phyloP scores from a whole-genome alignment of 2,113 vertebrate genomes.

The Ochotona curzoniae region DNA sequence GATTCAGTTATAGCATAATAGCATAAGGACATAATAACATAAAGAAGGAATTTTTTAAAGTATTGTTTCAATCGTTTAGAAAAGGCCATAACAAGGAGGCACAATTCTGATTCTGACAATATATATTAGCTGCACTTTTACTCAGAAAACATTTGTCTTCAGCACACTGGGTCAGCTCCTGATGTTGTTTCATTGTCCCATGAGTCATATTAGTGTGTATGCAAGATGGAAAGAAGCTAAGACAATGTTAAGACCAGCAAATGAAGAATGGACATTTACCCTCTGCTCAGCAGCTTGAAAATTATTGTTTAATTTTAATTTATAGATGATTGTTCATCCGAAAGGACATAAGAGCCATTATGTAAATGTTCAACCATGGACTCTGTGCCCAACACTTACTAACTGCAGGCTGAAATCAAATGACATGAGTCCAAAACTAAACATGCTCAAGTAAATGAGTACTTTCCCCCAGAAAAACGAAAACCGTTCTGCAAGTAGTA shows the following conservation, averaged over 20 bases:
- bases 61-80: conserved; percentile 40
- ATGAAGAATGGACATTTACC: conserved; percentile 74
- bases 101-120: conserved; percentile 17
- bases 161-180: conserved; percentile 30
- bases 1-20: neutral
- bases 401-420: conserved; percentile 78
- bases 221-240: conserved; percentile 69
- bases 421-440: conserved; percentile 69
- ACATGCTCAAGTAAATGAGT: conserved; percentile 74
- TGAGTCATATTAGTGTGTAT: conserved; percentile 67
- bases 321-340: conserved; percentile 80
- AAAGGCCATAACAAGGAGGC: conserved; percentile 38
- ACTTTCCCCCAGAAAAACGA: conserved; percentile 72
- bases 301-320: conserved; percentile 85
- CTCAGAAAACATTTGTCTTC: conserved; percentile 60
- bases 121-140: conserved; percentile 20
- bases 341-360: conserved; percentile 85
- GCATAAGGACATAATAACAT: neutral
- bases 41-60: neutral
- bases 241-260: conserved; percentile 78
- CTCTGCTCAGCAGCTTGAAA: conserved; percentile 77
- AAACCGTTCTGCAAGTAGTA: neutral
- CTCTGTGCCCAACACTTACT: conserved; percentile 80
- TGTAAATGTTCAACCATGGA: conserved; percentile 85
- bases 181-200: conserved; percentile 70